phyloP scores from a whole-genome alignment of 2,888 invertebrate species.

The Harpagoxenus sublaevis region DNA sequence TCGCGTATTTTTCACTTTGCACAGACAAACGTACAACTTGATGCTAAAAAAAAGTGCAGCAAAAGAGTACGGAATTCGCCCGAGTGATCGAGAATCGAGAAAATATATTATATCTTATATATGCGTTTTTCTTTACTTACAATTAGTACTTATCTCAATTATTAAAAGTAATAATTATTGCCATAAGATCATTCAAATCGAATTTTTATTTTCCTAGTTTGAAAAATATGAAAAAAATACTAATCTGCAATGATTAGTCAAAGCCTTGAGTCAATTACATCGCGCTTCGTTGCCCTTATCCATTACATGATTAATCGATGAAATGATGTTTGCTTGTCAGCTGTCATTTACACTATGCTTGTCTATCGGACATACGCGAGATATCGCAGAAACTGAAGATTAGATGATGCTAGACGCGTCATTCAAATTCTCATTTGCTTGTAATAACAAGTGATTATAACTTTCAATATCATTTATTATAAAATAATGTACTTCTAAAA shows the following conservation, averaged over 20 bases:
- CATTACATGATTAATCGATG: conserved; percentile 27
- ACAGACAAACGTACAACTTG: not conserved
- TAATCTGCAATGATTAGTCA: not conserved
- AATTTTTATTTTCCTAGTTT: not conserved
- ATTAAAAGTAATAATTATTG: not conserved
- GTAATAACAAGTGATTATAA: not conserved
- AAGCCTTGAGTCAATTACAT: not conserved
- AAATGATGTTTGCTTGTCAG: conserved; percentile 65
- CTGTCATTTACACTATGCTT: conserved; percentile 67
- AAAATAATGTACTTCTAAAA: not conserved
- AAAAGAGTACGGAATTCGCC: not conserved
- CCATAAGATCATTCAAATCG: not conserved
- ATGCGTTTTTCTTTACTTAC: not conserved
- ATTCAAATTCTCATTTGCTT: conserved; percentile 52
- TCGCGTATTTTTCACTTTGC: conserved; percentile 27
- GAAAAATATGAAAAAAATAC: not conserved
- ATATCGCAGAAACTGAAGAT: conserved; percentile 56
- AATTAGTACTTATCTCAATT: not conserved
- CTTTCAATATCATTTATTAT: not conserved
- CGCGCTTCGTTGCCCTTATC: too few species aligned
- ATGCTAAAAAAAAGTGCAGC: not conserved
- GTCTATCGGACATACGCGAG: conserved; percentile 41
- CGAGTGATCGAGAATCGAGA: not conserved
- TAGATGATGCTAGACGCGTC: conserved; percentile 46
- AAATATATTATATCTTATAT: not conserved